Conservation (phyloP, 2,113 vertebrate species). For the Scomber colias region DNA sequence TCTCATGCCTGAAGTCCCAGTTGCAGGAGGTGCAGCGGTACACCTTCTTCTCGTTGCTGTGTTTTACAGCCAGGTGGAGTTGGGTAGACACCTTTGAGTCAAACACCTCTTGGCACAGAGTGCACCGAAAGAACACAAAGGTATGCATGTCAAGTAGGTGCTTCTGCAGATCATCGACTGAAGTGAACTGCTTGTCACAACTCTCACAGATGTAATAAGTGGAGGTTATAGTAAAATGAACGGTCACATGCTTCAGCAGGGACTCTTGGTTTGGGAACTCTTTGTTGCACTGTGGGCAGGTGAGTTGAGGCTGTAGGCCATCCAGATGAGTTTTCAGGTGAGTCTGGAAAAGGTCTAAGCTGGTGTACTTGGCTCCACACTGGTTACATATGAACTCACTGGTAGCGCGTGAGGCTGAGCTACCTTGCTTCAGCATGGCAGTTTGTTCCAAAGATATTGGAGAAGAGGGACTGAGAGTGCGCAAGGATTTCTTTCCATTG, state of each 20-base stretch:
- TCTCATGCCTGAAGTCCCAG: conserved; percentile 98
- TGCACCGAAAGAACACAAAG: conserved; percentile 98
- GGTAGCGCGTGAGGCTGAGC: conserved; percentile 87
- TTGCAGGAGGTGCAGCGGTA: conserved; percentile 97
- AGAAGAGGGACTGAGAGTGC: conserved; percentile 95
- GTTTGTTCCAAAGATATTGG: conserved; percentile 92
- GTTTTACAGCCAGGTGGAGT: conserved; percentile 97
- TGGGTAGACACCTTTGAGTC: conserved; percentile 99
- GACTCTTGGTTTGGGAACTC: conserved; percentile 98
- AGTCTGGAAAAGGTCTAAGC: conserved; percentile 96
- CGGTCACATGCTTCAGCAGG: conserved; percentile 96
- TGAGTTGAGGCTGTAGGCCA: conserved; percentile 92
- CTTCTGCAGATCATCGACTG: conserved; percentile 98
- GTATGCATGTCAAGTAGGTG: conserved; percentile 99
- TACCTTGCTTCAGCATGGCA: conserved; percentile 92
- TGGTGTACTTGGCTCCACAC: conserved; percentile 95
- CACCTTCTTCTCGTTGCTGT: conserved; percentile 98
- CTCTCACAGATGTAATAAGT: conserved; percentile 99
- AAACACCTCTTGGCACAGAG: conserved; percentile 98
- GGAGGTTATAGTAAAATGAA: conserved; percentile 98
- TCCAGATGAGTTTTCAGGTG: conserved; percentile 98
- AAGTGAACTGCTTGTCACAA: conserved; percentile 99
- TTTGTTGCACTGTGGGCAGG: conserved; percentile 99
- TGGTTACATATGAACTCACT: conserved; percentile 98
- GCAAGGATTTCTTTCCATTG: conserved; percentile 93